Evolutionary conservation across 2,888 invertebrate species (phyloP), one percentile per base, ranked within the genome.

Genomic region (Cryptus armator): DNA sequence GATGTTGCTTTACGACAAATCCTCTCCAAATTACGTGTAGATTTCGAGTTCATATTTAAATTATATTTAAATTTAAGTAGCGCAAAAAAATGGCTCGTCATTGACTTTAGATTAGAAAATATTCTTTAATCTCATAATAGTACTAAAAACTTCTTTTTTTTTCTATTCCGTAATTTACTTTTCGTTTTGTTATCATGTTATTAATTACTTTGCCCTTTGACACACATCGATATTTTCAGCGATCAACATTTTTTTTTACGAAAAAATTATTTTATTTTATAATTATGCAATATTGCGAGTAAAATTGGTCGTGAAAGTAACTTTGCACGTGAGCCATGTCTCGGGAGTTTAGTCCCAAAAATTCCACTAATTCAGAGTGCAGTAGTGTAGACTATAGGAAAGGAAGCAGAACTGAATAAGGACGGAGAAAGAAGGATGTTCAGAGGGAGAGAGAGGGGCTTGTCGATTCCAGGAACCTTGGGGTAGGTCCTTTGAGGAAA

Each of bases 401-500:
- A 68, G 79, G 51, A 72, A 67, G 53, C 64, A 19, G 74, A 74
- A 71, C 46, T 76, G 83, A 75, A 71, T 10, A n/a, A 72, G 71
- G 59, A 46, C 74, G 70, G 66, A 68, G 59, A 70, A 74, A 78
- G 82, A 68, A 70, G 62, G 78, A 78, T 68, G 75, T 66, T 44
- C 71, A 59, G 66, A 48, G 44, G 70, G 81, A 70, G 84, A 56
- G 82, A 82, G 84, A 64, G 84, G 84, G 87, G 74, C 86, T 86
- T 87, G 79, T 87, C 90, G 90, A 88, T 92, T 92, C 92, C 89
- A 68, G 84, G 92, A 92, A 92, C 89, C 90, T 88, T 90, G 90
- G 91, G 91, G 90, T 91, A 91, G 90, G 91, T 91, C 91, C 88
- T 89, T 90, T 90, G 83, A 84, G 83, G 83, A 75, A 76, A 74